Percentiles rank a stretch among this genome's conserved stretches.
phyloP scores from a whole-genome alignment of 2,797 vertebrate species.

The Characodon lateralis region DNA sequence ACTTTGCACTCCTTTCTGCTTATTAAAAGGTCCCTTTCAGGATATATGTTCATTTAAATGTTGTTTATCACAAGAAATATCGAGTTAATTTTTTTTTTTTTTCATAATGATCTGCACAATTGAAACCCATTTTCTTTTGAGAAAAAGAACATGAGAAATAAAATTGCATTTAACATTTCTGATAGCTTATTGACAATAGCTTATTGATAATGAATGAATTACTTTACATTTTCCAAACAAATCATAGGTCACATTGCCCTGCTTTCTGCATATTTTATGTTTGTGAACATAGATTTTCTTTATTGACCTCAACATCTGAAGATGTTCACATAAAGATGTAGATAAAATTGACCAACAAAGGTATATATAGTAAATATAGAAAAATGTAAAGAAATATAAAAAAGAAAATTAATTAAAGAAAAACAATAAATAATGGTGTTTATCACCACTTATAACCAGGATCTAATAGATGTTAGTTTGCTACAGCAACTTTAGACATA shows the following conservation, averaged over 20 bases:
- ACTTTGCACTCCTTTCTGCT: neutral
- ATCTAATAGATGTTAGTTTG: neutral
- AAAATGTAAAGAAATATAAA: neutral
- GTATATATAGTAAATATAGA: neutral
- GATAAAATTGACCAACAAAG: neutral
- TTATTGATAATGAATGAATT: no score
- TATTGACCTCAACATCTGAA: neutral
- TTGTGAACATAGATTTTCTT: neutral
- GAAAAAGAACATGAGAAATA: neutral
- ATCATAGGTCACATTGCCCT: no score
- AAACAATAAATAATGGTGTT: neutral
- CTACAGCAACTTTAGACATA: neutral
- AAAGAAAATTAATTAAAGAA: neutral
- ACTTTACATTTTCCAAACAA: no score
- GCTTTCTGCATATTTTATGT: no score
- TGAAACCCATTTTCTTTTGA: neutral
- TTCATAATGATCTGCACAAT: neutral
- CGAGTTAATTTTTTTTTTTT: no score
- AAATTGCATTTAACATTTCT: neutral
- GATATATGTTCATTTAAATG: no score
- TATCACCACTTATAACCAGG: neutral
- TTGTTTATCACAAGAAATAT: no score
- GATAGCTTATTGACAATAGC: no score
- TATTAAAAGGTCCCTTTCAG: neutral
- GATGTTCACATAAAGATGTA: neutral